Conservation (phyloP, 2,797 vertebrate species). For the Leptoclinus maculatus region DNA sequence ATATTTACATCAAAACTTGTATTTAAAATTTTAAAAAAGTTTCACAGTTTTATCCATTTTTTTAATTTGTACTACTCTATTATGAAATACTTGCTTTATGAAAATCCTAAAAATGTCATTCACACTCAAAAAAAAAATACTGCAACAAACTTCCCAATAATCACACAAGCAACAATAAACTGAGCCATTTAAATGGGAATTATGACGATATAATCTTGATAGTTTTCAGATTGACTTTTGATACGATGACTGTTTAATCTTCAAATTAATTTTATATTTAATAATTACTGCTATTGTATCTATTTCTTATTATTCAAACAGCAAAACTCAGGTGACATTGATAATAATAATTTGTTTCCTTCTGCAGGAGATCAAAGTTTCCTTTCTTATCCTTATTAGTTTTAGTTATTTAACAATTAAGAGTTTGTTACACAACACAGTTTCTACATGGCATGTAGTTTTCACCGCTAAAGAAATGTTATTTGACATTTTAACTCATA, state of each 20-base stretch:
- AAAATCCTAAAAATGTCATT: conserved; percentile 29
- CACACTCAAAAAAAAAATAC: conserved; percentile 22
- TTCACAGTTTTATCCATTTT: conserved; percentile 65
- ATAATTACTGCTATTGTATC: background rate
- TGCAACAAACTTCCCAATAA: background rate
- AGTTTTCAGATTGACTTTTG: conserved; percentile 1
- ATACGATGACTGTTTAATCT: background rate
- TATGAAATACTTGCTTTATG: conserved; percentile 24
- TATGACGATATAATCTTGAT: conserved; percentile 6
- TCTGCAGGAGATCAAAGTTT: background rate
- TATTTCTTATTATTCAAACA: background rate
- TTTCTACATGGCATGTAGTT: background rate
- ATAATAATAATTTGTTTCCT: background rate
- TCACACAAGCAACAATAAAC: conserved; percentile 7
- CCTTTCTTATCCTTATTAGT: background rate
- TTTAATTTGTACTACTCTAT: conserved; percentile 11
- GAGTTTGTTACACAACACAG: background rate
- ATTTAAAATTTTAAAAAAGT: conserved; percentile 33
- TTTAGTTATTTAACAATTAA: background rate
- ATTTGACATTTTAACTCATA: background rate
- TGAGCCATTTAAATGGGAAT: conserved; percentile 21
- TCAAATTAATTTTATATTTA: background rate
- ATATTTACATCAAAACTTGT: conserved; percentile 70
- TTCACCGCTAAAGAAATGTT: background rate
- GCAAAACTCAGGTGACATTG: background rate